Conservation (phyloP, 1,140 invertebrate species). For the Atta texana region DNA sequence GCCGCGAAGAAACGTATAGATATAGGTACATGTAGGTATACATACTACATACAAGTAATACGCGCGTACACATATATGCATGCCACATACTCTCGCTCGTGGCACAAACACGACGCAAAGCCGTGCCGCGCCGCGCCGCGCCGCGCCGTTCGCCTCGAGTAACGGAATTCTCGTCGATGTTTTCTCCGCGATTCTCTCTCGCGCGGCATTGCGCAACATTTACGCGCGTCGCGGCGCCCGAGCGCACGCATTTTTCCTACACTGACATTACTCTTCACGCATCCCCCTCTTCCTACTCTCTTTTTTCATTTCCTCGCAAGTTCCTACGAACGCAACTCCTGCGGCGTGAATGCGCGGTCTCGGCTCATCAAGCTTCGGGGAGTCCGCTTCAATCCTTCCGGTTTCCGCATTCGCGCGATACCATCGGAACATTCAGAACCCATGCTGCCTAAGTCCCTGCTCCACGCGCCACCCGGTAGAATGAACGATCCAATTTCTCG, state of each 20-base stretch:
- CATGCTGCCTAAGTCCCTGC: constrained; percentile 8
- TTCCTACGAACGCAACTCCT: background rate
- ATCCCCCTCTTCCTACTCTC: background rate
- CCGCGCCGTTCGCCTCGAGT: constrained; percentile 69
- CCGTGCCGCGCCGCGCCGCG: constrained; percentile 47
- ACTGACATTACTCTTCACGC: no score
- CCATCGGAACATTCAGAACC: background rate
- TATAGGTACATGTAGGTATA: background rate
- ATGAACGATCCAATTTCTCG: constrained; percentile 79
- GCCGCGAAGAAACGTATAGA: background rate
- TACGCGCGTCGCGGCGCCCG: constrained; percentile 38
- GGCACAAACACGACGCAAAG: constrained; percentile 54
- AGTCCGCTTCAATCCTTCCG: constrained; percentile 11
- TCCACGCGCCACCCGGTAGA: constrained; percentile 76
- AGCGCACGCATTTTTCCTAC: constrained; percentile 27
- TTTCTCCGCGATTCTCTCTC: constrained; percentile 71
- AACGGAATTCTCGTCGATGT: constrained; percentile 75
- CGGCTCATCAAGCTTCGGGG: constrained; percentile 37
- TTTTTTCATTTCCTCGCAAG: constrained; percentile 16
- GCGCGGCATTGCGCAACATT: constrained; percentile 68
- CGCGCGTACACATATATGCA: background rate
- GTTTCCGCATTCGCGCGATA: constrained; percentile 20
- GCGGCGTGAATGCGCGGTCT: constrained; percentile 2
- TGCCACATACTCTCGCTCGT: constrained; percentile 31
- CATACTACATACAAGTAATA: background rate